These are phyloP conservation scores for Ibycter americanus DNA, from an alignment of 2,797 vertebrate species.

Conservation along the genomic window DNA sequence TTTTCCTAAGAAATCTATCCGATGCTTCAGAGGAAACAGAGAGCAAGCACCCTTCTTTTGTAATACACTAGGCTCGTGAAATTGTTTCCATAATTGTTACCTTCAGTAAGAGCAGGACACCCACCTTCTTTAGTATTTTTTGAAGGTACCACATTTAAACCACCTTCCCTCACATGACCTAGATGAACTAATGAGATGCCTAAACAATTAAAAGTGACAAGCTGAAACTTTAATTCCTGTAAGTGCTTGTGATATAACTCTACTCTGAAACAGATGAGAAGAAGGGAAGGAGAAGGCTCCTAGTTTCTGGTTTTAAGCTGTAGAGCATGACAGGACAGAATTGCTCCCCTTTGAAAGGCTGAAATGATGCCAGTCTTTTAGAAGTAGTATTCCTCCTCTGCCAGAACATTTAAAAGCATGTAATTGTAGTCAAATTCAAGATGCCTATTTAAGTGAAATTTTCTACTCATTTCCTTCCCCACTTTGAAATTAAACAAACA, in stretches of 20 bases:
- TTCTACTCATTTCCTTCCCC: neutral
- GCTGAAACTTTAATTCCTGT: neutral
- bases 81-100: neutral
- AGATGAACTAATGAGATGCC: neutral
- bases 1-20: neutral
- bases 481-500: neutral
- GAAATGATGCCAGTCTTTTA: neutral
- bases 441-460: neutral
- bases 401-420: neutral
- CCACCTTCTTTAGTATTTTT: neutral
- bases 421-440: neutral
- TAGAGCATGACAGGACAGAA: neutral
- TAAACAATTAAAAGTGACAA: neutral
- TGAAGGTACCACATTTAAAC: neutral
- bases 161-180: neutral
- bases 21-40: neutral
- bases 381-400: neutral
- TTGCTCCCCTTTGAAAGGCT: neutral
- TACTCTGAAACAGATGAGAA: neutral
- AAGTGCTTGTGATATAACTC: neutral
- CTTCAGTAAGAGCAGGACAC: neutral
- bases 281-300: neutral
- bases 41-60: neutral
- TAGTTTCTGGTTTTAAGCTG: neutral
- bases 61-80: neutral